phyloP scores from a whole-genome alignment of 2,797 vertebrate species.

The Pseudochromis fuscus region DNA sequence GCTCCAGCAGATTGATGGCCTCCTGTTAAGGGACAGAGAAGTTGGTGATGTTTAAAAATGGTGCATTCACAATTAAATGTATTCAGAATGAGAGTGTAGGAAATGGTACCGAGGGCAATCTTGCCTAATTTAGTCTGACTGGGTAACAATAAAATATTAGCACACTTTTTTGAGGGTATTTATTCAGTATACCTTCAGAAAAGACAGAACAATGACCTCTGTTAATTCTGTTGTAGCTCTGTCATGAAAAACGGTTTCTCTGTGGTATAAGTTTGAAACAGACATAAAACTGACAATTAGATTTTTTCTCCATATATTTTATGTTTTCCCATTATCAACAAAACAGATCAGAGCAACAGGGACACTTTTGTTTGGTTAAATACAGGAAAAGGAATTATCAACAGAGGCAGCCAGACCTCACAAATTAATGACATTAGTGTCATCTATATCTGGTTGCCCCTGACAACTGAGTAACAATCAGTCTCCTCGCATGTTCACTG shows the following conservation, averaged over 20 bases:
- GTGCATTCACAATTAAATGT: neutral
- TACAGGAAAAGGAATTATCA: constrained; percentile 67
- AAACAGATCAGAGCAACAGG: constrained; percentile 34
- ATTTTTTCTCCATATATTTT: neutral
- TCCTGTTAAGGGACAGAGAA: constrained; percentile 84
- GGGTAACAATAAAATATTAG: neutral
- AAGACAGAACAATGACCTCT: neutral
- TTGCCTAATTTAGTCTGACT: no score
- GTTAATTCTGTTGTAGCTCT: neutral
- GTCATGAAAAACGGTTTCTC: neutral
- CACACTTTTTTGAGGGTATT: neutral
- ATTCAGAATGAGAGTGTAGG: no score
- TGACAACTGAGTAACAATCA: constrained; percentile 56
- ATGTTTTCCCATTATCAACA: neutral
- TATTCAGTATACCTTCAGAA: no score
- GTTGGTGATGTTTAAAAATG: neutral
- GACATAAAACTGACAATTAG: neutral
- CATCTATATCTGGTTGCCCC: constrained; percentile 73
- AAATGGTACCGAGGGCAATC: no score
- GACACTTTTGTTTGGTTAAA: constrained; percentile 47
- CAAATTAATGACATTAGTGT: constrained; percentile 80
- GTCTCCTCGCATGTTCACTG: constrained; percentile 53
- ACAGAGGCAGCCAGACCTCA: constrained; percentile 70
- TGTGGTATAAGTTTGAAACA: neutral
- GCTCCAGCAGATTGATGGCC: constrained; percentile 98